phyloP scores from a whole-genome alignment of 2,888 invertebrate genomes.

The Lasioglossum marginatum region DNA sequence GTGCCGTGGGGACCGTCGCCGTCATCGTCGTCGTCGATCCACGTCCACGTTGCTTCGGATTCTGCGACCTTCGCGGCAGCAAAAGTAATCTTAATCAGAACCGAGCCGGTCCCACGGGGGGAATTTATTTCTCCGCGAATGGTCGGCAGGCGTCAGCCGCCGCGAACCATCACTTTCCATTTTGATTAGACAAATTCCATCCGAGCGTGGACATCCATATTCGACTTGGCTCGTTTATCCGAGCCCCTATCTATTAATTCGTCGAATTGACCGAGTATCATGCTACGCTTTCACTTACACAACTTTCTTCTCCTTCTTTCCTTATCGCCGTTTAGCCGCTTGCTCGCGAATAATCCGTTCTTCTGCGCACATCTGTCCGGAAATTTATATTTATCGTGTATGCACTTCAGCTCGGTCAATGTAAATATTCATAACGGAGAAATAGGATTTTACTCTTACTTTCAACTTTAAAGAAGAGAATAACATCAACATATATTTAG shows the following conservation, averaged over 20 bases:
- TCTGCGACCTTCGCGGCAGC: slow-evolving; percentile 53
- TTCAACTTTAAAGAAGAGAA: not conserved
- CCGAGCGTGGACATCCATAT: not conserved
- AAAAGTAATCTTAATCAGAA: slow-evolving; percentile 46
- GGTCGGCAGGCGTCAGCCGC: slow-evolving; percentile 34
- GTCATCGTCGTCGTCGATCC: slow-evolving; percentile 12
- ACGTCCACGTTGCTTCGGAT: slow-evolving; percentile 18
- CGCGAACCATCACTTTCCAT: slow-evolving; percentile 12
- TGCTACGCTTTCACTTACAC: slow-evolving; percentile 11
- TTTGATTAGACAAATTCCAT: slow-evolving; percentile 19
- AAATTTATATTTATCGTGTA: no score
- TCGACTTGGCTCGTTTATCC: not conserved
- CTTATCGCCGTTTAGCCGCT: not conserved
- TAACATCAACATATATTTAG: no score
- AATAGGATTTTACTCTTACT: not conserved
- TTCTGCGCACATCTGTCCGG: not conserved
- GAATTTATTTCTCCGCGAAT: slow-evolving; percentile 42
- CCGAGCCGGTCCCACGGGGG: slow-evolving; percentile 41
- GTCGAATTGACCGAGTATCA: not conserved
- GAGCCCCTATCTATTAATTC: not conserved
- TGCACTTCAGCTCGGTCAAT: no score
- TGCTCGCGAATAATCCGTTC: not conserved
- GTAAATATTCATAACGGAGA: no score
- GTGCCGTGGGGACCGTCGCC: slow-evolving; percentile 29
- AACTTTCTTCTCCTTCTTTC: not conserved